Evolutionary conservation across 2,113 vertebrate species (phyloP).

Genomic region (Ptilorrhoa leucosticta): DNA sequence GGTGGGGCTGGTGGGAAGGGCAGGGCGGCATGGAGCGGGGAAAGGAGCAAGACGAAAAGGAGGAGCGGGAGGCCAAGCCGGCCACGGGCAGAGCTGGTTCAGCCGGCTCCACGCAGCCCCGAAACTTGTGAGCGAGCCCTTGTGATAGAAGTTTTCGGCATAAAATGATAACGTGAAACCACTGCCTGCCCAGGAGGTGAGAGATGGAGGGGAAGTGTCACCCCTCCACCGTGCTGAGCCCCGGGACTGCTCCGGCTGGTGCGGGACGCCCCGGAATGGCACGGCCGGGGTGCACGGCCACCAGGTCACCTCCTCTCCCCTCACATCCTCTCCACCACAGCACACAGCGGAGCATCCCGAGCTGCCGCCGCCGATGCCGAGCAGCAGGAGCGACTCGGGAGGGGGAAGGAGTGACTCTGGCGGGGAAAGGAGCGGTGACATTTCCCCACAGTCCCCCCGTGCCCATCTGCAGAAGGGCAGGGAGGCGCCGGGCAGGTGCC

Average conservation of each 20-base stretch:
- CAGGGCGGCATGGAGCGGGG: not conserved
- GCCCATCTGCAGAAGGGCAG: slow-evolving; percentile 33
- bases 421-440: not conserved
- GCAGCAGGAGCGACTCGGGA: not conserved
- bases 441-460: slow-evolving; percentile 4
- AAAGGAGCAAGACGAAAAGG: too few relatives aligned
- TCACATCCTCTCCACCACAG: not conserved
- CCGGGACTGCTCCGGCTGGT: not conserved
- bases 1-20: not conserved
- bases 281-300: accelerated
- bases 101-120: accelerated
- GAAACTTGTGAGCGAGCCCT: accelerated
- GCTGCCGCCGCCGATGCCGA: not conserved
- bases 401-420: not conserved
- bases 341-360: not conserved
- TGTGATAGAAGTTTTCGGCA: not conserved
- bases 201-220: not conserved
- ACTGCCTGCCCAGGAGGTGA: not conserved
- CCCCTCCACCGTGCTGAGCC: accelerated
- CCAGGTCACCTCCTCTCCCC: accelerated
- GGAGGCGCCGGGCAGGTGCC: slow-evolving; percentile 2
- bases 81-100: not conserved
- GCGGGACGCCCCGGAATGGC: accelerated
- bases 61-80: not conserved
- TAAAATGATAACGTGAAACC: not conserved